Conservation (phyloP, 2,888 invertebrate species). For the Nemoura dubitans region DNA sequence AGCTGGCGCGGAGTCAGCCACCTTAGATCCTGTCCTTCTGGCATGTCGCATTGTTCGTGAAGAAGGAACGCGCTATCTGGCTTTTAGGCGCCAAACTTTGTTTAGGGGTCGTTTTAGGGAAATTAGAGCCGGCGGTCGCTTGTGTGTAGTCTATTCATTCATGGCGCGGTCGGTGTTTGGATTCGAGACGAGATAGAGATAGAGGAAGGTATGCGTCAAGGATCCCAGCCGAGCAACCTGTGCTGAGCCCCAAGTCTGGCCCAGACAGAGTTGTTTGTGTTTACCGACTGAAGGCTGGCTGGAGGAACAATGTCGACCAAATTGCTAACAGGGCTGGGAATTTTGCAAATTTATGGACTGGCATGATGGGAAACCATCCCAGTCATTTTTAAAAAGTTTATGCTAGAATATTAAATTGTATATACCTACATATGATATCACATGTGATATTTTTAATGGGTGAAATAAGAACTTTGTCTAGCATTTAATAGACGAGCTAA, state of each 20-base stretch:
- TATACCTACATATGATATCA: too few relatives aligned
- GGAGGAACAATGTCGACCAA: background rate
- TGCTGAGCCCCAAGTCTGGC: background rate
- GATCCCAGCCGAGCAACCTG: background rate
- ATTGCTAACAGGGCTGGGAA: background rate
- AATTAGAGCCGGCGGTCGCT: slow-evolving; percentile 16
- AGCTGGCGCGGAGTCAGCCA: slow-evolving; percentile 35
- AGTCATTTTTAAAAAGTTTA: too few relatives aligned
- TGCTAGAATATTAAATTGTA: too few relatives aligned
- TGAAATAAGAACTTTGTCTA: background rate
- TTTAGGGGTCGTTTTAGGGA: background rate
- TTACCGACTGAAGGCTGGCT: background rate
- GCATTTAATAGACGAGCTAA: background rate
- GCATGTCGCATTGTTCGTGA: background rate
- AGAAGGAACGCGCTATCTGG: background rate
- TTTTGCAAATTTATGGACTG: background rate
- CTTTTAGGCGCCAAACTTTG: slow-evolving; percentile 1
- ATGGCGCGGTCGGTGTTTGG: background rate
- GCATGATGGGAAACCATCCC: too few relatives aligned
- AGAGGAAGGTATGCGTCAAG: background rate
- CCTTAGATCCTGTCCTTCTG: slow-evolving; percentile 45
- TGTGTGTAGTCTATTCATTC: background rate
- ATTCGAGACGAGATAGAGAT: background rate
- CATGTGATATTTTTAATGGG: background rate
- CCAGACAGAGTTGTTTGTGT: background rate